Percentiles rank a stretch among this genome's conserved stretches.
Evolutionary conservation across 2,888 invertebrate species (phyloP).

Genomic region (Entomobrya proxima): DNA sequence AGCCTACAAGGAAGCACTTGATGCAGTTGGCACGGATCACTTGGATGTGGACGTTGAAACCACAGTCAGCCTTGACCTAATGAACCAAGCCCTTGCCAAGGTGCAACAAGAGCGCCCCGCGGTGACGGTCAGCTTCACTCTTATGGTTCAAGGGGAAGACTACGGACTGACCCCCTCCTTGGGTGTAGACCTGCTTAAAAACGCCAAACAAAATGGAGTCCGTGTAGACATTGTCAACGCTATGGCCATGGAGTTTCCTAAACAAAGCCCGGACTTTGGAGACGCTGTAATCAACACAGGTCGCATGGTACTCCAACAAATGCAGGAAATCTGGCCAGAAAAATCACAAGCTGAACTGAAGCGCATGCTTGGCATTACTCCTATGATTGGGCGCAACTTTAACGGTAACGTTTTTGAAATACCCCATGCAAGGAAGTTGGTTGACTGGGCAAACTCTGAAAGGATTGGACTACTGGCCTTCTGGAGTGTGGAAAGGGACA

Average conservation of each 20-base stretch:
- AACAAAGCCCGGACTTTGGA: slow-evolving; percentile 65
- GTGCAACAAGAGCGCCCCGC: slow-evolving; percentile 68
- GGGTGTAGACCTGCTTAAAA: slow-evolving; percentile 69
- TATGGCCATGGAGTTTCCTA: slow-evolving; percentile 65
- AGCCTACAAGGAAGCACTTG: slow-evolving; percentile 70
- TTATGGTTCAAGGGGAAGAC: slow-evolving; percentile 75
- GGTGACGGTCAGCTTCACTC: slow-evolving; percentile 70
- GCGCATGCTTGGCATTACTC: slow-evolving; percentile 72
- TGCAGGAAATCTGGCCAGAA: slow-evolving; percentile 74
- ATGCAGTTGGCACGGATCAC: slow-evolving; percentile 69
- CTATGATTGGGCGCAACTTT: slow-evolving; percentile 74
- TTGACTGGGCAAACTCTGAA: slow-evolving; percentile 71
- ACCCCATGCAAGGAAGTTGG: slow-evolving; percentile 65
- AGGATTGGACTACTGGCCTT: slow-evolving; percentile 72
- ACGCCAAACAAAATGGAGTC: slow-evolving; percentile 71
- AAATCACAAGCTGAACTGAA: slow-evolving; percentile 70
- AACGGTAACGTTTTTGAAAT: slow-evolving; percentile 70
- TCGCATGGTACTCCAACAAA: slow-evolving; percentile 66
- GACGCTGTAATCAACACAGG: slow-evolving; percentile 70
- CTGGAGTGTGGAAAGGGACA: slow-evolving; percentile 74
- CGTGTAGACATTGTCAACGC: slow-evolving; percentile 73
- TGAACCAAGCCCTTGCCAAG: slow-evolving; percentile 71
- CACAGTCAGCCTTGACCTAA: slow-evolving; percentile 63
- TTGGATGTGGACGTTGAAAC: slow-evolving; percentile 70
- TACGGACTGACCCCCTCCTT: slow-evolving; percentile 72